A percentile compares a stretch with the other conserved stretches of the same genome.
Evolutionary conservation across 2,888 invertebrate genomes (phyloP).

Genomic region (Orthonevra nobilis): DNA sequence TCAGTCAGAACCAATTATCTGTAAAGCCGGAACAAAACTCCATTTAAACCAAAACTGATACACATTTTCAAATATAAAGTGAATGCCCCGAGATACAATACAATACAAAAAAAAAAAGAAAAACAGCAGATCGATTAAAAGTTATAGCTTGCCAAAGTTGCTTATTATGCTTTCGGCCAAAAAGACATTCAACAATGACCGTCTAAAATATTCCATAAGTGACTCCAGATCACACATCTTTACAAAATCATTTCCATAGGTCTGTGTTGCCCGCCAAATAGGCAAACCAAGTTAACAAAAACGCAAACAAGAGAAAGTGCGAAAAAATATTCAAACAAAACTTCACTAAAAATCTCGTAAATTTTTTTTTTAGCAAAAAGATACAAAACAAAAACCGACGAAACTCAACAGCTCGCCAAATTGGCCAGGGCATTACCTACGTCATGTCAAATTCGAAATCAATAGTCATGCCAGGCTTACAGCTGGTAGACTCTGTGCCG

Average conservation of each 20-base stretch:
- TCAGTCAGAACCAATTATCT: constrained; percentile 30
- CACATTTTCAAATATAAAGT: constrained; percentile 17
- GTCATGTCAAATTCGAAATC: constrained; percentile 23
- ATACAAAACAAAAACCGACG: constrained; percentile 5
- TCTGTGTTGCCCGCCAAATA: background rate
- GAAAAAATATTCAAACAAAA: constrained; percentile 41
- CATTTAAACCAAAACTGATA: constrained; percentile 16
- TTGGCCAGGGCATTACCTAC: constrained; percentile 23
- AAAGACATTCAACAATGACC: constrained; percentile 42
- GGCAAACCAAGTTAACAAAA: constrained; percentile 21
- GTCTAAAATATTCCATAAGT: constrained; percentile 47
- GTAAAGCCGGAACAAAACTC: constrained; percentile 34
- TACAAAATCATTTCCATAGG: too few relatives aligned
- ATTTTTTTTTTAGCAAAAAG: constrained; percentile 35
- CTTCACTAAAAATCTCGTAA: constrained; percentile 28
- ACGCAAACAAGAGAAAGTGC: constrained; percentile 41
- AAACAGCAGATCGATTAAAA: constrained; percentile 33
- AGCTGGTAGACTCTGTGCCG: constrained; percentile 39
- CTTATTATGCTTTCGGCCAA: constrained; percentile 41
- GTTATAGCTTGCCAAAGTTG: constrained; percentile 32
- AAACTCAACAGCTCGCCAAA: background rate
- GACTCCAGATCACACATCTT: constrained; percentile 19
- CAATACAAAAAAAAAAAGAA: background rate
- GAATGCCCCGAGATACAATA: constrained; percentile 19
- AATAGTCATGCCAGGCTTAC: constrained; percentile 20